phyloP scores from a whole-genome alignment of 1,140 invertebrate species.

The Phortica variegata region DNA sequence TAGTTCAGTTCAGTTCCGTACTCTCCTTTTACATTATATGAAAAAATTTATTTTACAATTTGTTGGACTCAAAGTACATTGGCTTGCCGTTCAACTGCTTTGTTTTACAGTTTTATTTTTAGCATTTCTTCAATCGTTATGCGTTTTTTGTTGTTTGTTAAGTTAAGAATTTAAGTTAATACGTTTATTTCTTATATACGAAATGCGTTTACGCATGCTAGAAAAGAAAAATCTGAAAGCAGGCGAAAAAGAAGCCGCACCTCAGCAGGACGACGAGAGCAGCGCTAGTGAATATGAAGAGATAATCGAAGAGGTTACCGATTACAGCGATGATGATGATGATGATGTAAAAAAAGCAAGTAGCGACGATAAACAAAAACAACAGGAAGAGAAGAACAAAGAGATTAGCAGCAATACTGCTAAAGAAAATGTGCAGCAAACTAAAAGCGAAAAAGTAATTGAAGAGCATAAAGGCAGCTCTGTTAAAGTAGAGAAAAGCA shows the following conservation, averaged over 20 bases:
- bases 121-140: background rate
- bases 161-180: too few species aligned
- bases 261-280: conserved; percentile 40
- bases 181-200: conserved; percentile 1
- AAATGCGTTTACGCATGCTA: too few species aligned
- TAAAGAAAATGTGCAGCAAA: background rate
- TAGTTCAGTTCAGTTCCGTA: too few species aligned
- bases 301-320: conserved; percentile 52
- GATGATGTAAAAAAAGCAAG: conserved; percentile 13
- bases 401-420: background rate
- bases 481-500: conserved; percentile 6
- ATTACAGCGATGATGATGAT: conserved; percentile 43
- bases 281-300: conserved; percentile 56
- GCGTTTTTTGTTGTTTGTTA: background rate
- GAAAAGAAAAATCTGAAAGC: conserved; percentile 34
- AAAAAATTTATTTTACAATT: too few species aligned
- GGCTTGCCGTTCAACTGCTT: too few species aligned
- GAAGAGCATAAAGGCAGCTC: background rate
- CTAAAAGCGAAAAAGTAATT: background rate
- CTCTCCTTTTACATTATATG: too few species aligned
- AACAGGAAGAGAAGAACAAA: background rate
- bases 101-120: conserved; percentile 2
- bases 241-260: conserved; percentile 30
- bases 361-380: conserved; percentile 1
- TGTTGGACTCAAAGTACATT: too few species aligned